Percentiles rank a stretch among this genome's conserved stretches.
phyloP scores from a whole-genome alignment of 2,888 invertebrate genomes.

The Amiota communis region DNA sequence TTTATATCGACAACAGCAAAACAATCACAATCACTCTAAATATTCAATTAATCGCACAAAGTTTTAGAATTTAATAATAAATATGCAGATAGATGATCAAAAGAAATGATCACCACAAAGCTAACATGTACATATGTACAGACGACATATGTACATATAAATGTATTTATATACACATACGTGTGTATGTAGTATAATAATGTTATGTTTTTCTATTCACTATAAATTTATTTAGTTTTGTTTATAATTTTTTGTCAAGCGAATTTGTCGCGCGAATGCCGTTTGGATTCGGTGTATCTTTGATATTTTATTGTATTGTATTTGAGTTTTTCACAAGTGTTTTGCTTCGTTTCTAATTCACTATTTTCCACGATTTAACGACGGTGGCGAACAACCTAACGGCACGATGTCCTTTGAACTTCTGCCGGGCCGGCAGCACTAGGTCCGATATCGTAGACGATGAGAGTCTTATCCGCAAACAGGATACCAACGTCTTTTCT shows the following conservation, averaged over 20 bases:
- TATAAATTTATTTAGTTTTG: no score
- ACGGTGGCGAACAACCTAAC: conserved; percentile 65
- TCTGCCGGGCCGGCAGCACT: conserved; percentile 64
- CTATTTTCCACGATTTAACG: conserved; percentile 22
- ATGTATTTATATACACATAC: no score
- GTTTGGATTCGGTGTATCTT: not conserved
- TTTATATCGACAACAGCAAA: not conserved
- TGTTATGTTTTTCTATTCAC: no score
- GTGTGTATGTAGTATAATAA: no score
- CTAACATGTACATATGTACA: not conserved
- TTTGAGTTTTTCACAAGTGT: not conserved
- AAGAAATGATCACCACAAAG: no score
- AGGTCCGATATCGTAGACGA: conserved; percentile 37
- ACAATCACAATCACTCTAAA: not conserved
- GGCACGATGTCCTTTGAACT: conserved; percentile 70
- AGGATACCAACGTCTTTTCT: conserved; percentile 57
- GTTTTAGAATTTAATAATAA: no score
- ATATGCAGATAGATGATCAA: no score
- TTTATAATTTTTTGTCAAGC: no score
- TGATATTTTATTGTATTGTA: conserved; percentile 18
- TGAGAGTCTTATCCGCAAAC: conserved; percentile 63
- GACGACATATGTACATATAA: not conserved
- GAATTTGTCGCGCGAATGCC: no score
- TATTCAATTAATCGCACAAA: no score
- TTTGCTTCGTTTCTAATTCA: no score